Evolutionary conservation across 2,113 vertebrate species (phyloP).

Genomic region (Aegotheles bennettii): DNA sequence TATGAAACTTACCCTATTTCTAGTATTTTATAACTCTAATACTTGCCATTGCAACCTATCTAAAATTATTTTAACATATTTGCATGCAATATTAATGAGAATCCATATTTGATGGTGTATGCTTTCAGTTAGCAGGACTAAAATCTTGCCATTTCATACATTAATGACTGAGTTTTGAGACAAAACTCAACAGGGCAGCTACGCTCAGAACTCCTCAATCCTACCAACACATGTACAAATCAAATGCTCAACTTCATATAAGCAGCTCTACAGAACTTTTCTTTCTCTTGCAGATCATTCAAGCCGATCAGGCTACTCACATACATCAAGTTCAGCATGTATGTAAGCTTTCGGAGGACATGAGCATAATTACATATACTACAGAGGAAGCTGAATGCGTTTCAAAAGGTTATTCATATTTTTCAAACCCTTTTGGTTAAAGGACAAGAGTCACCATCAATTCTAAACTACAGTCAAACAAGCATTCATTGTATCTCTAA

Average conservation of each 20-base stretch:
- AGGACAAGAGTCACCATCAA: constrained; percentile 40
- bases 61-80: not conserved
- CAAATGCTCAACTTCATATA: not conserved
- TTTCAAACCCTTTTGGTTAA: constrained; percentile 18
- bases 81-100: not conserved
- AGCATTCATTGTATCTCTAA: constrained; percentile 34
- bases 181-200: not conserved
- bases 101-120: not conserved
- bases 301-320: not conserved
- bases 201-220: not conserved
- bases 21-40: not conserved
- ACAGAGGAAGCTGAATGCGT: not conserved
- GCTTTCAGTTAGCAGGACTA: not conserved
- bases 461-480: constrained; percentile 33
- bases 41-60: not conserved
- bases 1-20: not conserved
- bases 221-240: not conserved
- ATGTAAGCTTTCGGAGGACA: not conserved
- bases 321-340: not conserved
- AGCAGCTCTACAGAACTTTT: not conserved
- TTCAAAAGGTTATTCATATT: constrained; percentile 53
- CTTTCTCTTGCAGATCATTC: not conserved
- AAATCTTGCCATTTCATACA: not conserved
- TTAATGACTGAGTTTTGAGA: not conserved
- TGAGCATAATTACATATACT: not conserved